Evolutionary conservation across 2,113 vertebrate species (phyloP).

Genomic region (Glareola pratincola): DNA sequence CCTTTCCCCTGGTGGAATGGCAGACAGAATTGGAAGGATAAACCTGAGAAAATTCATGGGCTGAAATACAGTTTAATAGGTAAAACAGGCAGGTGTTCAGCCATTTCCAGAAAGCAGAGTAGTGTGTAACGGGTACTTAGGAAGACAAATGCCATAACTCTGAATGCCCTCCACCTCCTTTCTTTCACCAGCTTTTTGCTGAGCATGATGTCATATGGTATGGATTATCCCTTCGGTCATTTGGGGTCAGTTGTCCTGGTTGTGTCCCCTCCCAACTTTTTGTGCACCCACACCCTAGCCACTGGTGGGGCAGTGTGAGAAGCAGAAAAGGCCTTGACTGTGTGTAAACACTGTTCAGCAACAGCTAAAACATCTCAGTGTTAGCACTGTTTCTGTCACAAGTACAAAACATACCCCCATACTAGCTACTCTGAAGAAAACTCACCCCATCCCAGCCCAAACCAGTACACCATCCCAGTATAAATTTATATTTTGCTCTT

Average conservation of each 20-base stretch:
- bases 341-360: not conserved
- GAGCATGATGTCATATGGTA: not conserved
- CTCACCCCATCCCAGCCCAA: not conserved
- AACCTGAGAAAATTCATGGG: not conserved
- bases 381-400: not conserved
- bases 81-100: not conserved
- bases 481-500: not conserved
- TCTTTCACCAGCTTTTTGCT: not conserved
- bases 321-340: not conserved
- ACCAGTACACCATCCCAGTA: not conserved
- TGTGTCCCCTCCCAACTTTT: not conserved
- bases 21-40: not conserved
- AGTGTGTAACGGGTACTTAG: accelerated
- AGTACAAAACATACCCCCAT: not conserved
- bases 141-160: not conserved
- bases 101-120: not conserved
- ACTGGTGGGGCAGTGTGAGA: not conserved
- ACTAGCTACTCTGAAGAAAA: not conserved
- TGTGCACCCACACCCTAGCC: not conserved
- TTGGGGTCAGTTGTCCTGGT: not conserved
- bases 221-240: not conserved
- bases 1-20: accelerated
- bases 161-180: accelerated
- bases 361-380: not conserved
- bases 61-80: not conserved